Percentiles rank a stretch among this genome's conserved stretches.
Conservation (phyloP, 2,797 vertebrate species). For the Myotis myotis region DNA sequence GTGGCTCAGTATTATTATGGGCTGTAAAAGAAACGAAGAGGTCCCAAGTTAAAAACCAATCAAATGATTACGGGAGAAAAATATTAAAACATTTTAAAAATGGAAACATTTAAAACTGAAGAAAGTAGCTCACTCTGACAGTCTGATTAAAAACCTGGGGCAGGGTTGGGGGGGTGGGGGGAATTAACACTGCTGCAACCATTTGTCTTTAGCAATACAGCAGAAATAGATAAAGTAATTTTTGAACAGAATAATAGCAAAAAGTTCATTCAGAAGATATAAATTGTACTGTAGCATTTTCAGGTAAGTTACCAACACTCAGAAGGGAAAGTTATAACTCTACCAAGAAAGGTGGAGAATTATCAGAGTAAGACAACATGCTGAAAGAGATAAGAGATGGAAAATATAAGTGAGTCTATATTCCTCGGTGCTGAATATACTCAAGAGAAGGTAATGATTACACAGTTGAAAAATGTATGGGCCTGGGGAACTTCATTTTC, state of each 20-base stretch:
- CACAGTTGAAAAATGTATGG: background rate
- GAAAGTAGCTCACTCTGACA: background rate
- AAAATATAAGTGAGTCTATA: background rate
- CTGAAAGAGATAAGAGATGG: slow-evolving; percentile 43
- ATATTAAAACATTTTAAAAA: background rate
- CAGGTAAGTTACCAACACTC: slow-evolving; percentile 44
- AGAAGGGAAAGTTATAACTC: slow-evolving; percentile 42
- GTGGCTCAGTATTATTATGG: background rate
- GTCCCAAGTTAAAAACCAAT: background rate
- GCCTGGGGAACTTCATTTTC: background rate
- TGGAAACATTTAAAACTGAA: background rate
- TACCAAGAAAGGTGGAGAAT: slow-evolving; percentile 23
- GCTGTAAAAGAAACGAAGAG: background rate
- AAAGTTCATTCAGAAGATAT: background rate
- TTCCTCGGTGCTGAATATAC: background rate
- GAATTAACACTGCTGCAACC: background rate
- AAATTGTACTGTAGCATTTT: slow-evolving; percentile 13
- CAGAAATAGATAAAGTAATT: slow-evolving; percentile 15
- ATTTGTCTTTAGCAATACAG: background rate
- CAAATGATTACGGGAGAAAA: background rate
- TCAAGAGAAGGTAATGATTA: background rate
- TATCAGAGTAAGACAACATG: slow-evolving; percentile 26
- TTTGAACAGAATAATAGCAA: slow-evolving; percentile 14
- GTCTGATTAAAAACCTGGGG: background rate
- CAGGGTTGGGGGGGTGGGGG: too few relatives aligned